Conservation (phyloP, 2,113 vertebrate genomes). For the Xenus cinereus region DNA sequence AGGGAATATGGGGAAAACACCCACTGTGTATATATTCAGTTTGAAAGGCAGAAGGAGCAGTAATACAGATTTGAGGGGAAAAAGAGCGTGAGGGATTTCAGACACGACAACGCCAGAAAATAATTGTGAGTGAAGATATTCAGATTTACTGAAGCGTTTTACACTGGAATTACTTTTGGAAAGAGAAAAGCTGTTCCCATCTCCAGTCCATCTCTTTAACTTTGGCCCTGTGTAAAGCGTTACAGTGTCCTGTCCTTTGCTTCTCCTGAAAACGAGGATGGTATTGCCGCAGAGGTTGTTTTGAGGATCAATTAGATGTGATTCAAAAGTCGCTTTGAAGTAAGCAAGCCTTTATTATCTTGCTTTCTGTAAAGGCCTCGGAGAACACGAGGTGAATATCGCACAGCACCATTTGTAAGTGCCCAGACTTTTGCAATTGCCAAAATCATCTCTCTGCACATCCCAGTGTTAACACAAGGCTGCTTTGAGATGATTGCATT, state of each 20-base stretch:
- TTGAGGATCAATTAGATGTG: background rate
- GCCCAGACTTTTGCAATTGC: background rate
- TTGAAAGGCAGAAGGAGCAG: background rate
- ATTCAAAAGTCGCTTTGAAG: background rate
- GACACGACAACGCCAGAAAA: background rate
- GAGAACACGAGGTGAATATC: background rate
- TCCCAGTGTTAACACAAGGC: fast-evolving
- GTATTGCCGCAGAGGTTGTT: background rate
- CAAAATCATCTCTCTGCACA: background rate
- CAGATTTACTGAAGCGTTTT: background rate
- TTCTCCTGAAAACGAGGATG: background rate
- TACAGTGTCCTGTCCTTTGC: background rate
- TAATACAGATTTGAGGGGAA: background rate
- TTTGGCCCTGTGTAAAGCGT: background rate
- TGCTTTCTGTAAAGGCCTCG: background rate
- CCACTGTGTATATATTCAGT: background rate
- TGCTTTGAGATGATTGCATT: background rate
- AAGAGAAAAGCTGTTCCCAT: background rate
- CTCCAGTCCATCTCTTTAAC: background rate
- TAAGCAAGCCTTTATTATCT: background rate
- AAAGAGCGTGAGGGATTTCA: background rate
- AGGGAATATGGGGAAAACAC: background rate
- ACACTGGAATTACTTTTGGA: background rate
- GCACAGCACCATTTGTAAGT: background rate
- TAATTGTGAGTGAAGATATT: background rate